Base-by-base conservation (phyloP, 2,888 invertebrate genomes). In the Ochropleura plecta region DNA sequence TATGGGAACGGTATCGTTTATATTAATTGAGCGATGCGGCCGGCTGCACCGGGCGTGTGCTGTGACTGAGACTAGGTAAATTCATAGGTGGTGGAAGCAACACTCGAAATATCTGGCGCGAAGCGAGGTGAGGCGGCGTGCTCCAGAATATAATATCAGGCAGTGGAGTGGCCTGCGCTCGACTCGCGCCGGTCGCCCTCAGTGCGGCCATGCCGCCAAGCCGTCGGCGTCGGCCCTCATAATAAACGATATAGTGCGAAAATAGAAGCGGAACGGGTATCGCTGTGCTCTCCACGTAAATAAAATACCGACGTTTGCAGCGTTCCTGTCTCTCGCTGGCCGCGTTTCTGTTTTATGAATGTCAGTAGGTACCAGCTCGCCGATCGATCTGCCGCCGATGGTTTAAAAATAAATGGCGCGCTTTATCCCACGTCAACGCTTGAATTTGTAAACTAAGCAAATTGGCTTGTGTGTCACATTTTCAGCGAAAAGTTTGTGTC, bases 141-240 rank as follows among this genome's bases (percentile, higher is more conserved):
- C 95, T 97, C 97, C 93, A 96, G 96, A 96, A 96, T 96, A 96
- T 95, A 95, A 96, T 96, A 96, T 96, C 94, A 96, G 94, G 92
- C 94, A 88, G 93, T 93, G 92, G 91, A 94, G 95, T 94, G 95
- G 94, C 92, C 93, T 91, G 92, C 90, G 93, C 93, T 88, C 86
- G 84, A 81, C 86, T 84, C 90, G 87, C 81, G 88, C 88, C 89
- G 90, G 88, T 87, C 91, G 91, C 90, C 90, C 88, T 89, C 88
- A 83, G 85, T 89, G 89, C 87, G 92, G 90, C 93, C 92, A 91
- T 89, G 87, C 88, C 88, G 85, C 86, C 89, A 87, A 87, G 84
- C 86, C 88, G 87, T 84, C 90, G 91, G 91, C 88, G 87, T 84
- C 90, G 91, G 91, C 93, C 92, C 93, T 93, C 93, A 91, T 94